A percentile compares a stretch with the other conserved stretches of the same genome.
These are phyloP conservation scores for Mastigias papua DNA, from an alignment of 30 jellyfish, hydroid and myxozoan species.

Conservation along the genomic window DNA sequence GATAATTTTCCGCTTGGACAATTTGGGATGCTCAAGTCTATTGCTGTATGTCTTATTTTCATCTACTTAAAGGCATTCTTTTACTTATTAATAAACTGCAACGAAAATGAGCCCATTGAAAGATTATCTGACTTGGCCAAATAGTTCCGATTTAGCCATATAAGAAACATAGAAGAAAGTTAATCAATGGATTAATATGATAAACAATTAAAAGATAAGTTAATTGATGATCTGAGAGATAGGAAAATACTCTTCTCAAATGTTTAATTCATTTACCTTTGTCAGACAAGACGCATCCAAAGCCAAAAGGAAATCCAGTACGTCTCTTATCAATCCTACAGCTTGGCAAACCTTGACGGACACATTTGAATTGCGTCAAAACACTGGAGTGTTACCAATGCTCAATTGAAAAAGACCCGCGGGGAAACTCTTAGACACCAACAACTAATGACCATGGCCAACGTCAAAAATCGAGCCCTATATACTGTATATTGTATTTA, in stretches of 20 bases:
- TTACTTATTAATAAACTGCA: no score
- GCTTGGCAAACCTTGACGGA: conserved; percentile 1
- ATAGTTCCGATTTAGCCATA: not conserved
- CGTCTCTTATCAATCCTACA: not conserved
- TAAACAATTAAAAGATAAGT: not conserved
- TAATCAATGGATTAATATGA: not conserved
- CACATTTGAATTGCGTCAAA: not conserved
- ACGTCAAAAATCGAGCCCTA: no score
- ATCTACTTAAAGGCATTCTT: no score
- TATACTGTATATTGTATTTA: no score
- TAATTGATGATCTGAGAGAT: not conserved
- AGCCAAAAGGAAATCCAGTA: conserved; percentile 9
- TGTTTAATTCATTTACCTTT: not conserved
- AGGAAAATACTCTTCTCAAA: not conserved
- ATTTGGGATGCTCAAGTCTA: no score
- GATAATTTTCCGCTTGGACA: no score
- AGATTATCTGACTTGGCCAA: not conserved
- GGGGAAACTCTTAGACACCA: no score
- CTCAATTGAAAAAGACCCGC: not conserved
- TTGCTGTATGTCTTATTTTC: no score
- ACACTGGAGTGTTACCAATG: not conserved
- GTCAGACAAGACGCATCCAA: not conserved
- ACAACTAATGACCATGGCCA: no score
- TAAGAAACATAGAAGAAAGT: not conserved
- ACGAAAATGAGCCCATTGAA: not conserved